Evolutionary conservation across 2,113 vertebrate species (phyloP).

Genomic region (Psittacula cyanocephala): DNA sequence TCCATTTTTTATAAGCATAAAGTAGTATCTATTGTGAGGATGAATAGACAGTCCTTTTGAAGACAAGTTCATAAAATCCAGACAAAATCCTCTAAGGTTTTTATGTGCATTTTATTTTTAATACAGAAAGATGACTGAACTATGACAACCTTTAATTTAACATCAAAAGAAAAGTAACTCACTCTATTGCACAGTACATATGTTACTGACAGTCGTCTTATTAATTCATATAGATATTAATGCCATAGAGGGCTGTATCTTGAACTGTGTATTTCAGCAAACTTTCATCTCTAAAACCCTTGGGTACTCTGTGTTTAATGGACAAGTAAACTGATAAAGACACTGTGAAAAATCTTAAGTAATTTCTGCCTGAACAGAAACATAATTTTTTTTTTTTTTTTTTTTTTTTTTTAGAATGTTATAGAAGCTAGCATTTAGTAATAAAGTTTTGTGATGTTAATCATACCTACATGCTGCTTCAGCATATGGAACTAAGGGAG

Average conservation of each 20-base stretch:
- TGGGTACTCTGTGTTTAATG: neutral
- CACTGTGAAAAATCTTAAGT: neutral
- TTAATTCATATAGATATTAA: neutral
- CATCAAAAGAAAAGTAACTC: neutral
- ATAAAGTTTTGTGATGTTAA: neutral
- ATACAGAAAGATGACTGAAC: neutral
- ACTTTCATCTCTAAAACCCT: neutral
- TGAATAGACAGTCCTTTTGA: neutral
- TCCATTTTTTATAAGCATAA: neutral
- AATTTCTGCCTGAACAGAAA: neutral
- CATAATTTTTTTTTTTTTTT: neutral
- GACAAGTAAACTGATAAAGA: neutral
- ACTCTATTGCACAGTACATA: neutral
- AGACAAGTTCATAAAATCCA: neutral
- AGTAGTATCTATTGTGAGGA: neutral
- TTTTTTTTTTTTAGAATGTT: neutral
- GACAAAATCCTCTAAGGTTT: neutral
- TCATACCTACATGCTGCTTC: neutral
- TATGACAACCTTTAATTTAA: neutral
- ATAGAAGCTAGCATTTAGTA: neutral
- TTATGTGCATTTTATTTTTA: neutral
- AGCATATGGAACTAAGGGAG: constrained; percentile 26
- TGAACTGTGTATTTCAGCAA: neutral
- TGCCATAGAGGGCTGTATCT: neutral
- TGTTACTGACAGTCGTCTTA: neutral